Conservation (phyloP, 2,888 invertebrate species). For the Metacarcinus magister region DNA sequence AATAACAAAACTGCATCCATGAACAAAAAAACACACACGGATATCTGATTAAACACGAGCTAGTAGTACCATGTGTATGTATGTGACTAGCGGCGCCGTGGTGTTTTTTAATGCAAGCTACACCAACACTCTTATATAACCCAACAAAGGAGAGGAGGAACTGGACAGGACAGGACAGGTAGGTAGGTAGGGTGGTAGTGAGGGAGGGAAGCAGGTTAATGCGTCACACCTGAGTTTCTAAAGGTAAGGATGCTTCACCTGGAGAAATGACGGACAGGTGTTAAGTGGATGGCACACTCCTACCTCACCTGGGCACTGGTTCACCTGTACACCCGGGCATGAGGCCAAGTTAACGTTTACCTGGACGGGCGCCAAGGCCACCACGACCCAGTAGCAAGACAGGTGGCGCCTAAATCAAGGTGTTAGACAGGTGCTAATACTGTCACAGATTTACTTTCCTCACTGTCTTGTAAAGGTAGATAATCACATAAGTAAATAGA, state of each 20-base stretch:
- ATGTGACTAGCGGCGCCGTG: not conserved
- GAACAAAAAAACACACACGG: not conserved
- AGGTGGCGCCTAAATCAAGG: not conserved
- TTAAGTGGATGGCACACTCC: not conserved
- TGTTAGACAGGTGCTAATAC: not conserved
- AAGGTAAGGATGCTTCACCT: not conserved
- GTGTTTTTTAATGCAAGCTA: not conserved
- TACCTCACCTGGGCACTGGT: not conserved
- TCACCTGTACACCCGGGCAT: not conserved
- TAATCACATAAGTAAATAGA: not conserved
- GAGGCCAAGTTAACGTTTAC: not conserved
- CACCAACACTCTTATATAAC: not conserved
- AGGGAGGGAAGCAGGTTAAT: not conserved
- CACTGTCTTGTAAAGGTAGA: not conserved
- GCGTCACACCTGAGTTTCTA: not conserved
- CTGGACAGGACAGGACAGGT: not conserved
- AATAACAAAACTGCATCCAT: constrained; percentile 6
- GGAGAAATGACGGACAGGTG: not conserved
- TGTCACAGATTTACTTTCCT: not conserved
- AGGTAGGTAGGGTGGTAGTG: not conserved
- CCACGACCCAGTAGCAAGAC: not conserved
- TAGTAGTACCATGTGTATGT: not conserved
- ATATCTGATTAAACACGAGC: constrained; percentile 18
- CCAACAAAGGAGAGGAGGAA: not conserved
- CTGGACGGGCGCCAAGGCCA: not conserved